Conservation (phyloP, 2,888 invertebrate species). For the Cylindroiulus punctatus region DNA sequence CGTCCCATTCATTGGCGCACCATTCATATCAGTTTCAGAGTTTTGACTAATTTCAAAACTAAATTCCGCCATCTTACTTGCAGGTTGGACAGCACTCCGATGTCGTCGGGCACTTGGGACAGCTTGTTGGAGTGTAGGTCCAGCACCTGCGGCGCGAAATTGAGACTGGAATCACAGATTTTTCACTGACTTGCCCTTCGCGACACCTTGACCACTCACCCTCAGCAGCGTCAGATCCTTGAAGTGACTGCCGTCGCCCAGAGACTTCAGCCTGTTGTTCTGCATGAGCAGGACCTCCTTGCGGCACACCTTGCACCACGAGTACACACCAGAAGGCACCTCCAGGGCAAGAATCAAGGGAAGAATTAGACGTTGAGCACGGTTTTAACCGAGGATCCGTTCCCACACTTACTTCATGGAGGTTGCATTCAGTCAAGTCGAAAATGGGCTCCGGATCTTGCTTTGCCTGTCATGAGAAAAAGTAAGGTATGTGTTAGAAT, state of each 20-base stretch:
- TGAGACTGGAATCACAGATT: neutral
- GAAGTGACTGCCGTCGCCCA: constrained; percentile 56
- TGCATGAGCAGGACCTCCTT: constrained; percentile 56
- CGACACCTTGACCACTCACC: neutral
- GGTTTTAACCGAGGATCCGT: neutral
- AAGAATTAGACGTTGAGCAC: neutral
- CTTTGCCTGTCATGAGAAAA: constrained; percentile 54
- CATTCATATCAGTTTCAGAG: neutral
- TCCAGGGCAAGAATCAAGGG: neutral
- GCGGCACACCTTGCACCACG: constrained; percentile 58
- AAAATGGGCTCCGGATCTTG: constrained; percentile 57
- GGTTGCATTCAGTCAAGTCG: constrained; percentile 55
- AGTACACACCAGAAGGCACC: constrained; percentile 57
- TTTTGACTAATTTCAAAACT: neutral
- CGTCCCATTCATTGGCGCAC: neutral
- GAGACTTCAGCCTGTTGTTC: constrained; percentile 55
- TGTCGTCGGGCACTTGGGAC: constrained; percentile 53
- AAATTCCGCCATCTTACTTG: constrained; percentile 49
- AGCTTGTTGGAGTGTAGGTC: constrained; percentile 56
- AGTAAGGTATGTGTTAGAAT: too few species aligned
- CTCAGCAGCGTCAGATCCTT: constrained; percentile 54
- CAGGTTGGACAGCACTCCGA: constrained; percentile 48
- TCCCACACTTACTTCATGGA: constrained; percentile 48
- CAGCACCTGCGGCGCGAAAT: constrained; percentile 51
- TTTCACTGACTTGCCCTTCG: neutral